phyloP scores from a whole-genome alignment of 53 echinoderm and acorn worm genomes.

The Actinopyga echinites region DNA sequence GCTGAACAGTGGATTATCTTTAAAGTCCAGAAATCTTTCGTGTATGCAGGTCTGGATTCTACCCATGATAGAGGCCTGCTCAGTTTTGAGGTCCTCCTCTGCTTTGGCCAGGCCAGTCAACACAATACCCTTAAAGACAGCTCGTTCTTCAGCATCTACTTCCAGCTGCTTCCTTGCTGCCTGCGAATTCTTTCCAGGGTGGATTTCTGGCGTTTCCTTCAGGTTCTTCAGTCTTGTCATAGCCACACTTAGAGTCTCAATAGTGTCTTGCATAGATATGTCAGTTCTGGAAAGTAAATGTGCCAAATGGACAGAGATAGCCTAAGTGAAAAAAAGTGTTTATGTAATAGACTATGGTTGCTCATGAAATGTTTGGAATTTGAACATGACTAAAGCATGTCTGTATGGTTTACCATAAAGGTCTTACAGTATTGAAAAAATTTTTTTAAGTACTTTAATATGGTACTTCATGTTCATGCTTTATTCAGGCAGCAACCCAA shows the following conservation, averaged over 20 bases:
- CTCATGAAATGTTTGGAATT: too few species aligned
- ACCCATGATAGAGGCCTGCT: not conserved
- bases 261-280: conserved; percentile 9
- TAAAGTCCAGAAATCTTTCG: not conserved
- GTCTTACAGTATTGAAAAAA: too few species aligned
- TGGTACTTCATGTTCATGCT: too few species aligned
- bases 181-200: not conserved
- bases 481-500: too few species aligned
- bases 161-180: conserved; percentile 1
- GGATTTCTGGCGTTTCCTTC: conserved; percentile 1
- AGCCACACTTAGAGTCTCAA: not conserved
- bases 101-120: not conserved
- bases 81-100: not conserved
- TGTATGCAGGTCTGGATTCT: not conserved
- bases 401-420: too few species aligned
- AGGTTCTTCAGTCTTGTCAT: not conserved
- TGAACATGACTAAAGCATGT: too few species aligned
- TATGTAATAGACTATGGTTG: too few species aligned
- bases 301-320: too few species aligned
- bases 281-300: too few species aligned
- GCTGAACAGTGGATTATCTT: not conserved
- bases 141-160: not conserved
- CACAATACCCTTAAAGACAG: not conserved
- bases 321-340: too few species aligned
- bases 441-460: too few species aligned